These are phyloP conservation scores for Palythoa grandiflora DNA, from an alignment of 92 coral and sea anemone genomes.

Conservation along the genomic window DNA sequence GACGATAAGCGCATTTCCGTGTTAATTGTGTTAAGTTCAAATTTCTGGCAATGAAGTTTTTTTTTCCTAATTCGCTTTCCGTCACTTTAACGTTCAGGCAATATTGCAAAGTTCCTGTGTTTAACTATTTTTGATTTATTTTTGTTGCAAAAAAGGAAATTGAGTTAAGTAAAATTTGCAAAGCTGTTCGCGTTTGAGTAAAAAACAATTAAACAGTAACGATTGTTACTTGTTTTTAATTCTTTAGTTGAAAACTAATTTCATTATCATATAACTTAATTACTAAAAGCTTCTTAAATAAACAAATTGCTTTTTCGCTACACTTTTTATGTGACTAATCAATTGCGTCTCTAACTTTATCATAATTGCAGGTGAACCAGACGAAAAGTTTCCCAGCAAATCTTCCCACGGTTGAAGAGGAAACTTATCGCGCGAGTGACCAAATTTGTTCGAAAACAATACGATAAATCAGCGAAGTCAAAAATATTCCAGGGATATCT, in stretches of 20 bases:
- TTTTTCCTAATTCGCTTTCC: background rate
- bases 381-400: background rate
- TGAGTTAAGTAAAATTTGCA: background rate
- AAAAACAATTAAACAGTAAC: constrained; percentile 12
- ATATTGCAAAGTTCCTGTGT: background rate
- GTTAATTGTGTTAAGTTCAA: background rate
- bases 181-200: background rate
- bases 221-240: background rate
- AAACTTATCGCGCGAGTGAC: background rate
- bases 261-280: constrained; percentile 45
- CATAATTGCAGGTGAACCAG: constrained; percentile 27
- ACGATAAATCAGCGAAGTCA: background rate
- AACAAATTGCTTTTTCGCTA: constrained; percentile 5
- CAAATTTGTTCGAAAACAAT: background rate
- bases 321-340: constrained; percentile 14
- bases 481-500: background rate
- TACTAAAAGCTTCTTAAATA: constrained; percentile 34
- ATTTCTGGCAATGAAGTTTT: background rate
- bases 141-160: background rate
- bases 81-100: background rate
- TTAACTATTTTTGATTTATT: background rate
- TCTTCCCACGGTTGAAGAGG: background rate
- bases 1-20: background rate
- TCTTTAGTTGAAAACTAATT: background rate
- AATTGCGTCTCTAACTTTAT: background rate